Conservation (phyloP, 2,113 vertebrate species). For the Stictonetta naevosa region DNA sequence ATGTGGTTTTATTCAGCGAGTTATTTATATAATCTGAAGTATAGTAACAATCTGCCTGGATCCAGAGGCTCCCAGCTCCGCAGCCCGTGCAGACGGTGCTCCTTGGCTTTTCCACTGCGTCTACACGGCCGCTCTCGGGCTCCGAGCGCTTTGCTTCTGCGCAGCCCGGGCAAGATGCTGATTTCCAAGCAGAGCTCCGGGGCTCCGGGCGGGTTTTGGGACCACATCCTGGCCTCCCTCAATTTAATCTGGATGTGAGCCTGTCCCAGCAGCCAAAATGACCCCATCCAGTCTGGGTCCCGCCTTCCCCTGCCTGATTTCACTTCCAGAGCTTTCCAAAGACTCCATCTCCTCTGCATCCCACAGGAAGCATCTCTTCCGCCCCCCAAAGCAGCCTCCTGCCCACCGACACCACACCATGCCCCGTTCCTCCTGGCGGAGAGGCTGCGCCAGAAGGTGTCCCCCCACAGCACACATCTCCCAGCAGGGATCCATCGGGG, state of each 20-base stretch:
- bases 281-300: background rate
- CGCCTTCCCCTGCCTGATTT: background rate
- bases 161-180: rapidly evolving
- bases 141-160: background rate
- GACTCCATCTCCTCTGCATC: background rate
- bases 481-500: background rate
- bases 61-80: background rate
- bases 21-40: constrained; percentile 69
- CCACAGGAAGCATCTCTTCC: background rate
- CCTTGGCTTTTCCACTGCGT: background rate
- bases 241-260: background rate
- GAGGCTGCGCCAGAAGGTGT: too few species aligned
- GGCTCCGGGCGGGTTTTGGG: rapidly evolving
- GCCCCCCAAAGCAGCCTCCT: background rate
- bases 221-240: background rate
- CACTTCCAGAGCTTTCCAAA: background rate
- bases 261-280: background rate
- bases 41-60: constrained; percentile 30
- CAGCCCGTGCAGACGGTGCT: background rate
- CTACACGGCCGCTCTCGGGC: background rate
- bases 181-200: background rate
- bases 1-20: constrained; percentile 56
- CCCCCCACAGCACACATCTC: rapidly evolving
- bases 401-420: background rate
- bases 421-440: rapidly evolving